Percentiles rank a stretch among this genome's conserved stretches.
phyloP scores from a whole-genome alignment of 2,113 vertebrate species.

The Pogonocichla stellata region DNA sequence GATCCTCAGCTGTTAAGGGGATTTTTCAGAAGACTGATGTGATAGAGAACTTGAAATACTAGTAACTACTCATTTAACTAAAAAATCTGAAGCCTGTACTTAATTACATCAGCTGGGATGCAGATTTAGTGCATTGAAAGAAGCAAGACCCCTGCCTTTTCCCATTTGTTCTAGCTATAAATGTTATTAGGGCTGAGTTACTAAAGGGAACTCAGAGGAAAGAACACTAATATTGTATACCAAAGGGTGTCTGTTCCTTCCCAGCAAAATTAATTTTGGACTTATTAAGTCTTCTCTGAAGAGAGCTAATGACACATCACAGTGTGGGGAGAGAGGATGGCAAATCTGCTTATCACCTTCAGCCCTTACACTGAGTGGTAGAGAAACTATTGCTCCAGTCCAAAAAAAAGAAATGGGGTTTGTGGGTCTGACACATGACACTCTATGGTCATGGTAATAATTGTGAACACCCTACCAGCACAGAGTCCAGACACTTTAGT shows the following conservation, averaged over 20 bases:
- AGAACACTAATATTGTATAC: neutral
- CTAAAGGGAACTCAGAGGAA: neutral
- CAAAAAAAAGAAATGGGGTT: neutral
- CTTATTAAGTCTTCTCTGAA: neutral
- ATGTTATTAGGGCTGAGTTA: neutral
- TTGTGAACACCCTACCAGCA: neutral
- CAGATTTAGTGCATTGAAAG: neutral
- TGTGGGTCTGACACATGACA: neutral
- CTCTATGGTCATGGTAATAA: neutral
- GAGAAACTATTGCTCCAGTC: neutral
- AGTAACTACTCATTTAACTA: neutral
- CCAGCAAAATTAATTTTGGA: neutral
- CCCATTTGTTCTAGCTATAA: neutral
- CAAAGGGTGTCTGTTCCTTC: neutral
- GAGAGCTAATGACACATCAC: neutral
- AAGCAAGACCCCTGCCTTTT: neutral
- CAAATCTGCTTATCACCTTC: neutral
- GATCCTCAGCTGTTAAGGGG: neutral
- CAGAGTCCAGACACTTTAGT: neutral
- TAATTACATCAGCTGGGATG: neutral
- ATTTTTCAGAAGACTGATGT: neutral
- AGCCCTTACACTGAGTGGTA: neutral
- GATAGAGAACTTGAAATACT: neutral
- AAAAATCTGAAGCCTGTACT: neutral
- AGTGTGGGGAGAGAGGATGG: no score